Evolutionary conservation across 2,113 vertebrate species (phyloP).

Genomic region (Zootoca vivipara): DNA sequence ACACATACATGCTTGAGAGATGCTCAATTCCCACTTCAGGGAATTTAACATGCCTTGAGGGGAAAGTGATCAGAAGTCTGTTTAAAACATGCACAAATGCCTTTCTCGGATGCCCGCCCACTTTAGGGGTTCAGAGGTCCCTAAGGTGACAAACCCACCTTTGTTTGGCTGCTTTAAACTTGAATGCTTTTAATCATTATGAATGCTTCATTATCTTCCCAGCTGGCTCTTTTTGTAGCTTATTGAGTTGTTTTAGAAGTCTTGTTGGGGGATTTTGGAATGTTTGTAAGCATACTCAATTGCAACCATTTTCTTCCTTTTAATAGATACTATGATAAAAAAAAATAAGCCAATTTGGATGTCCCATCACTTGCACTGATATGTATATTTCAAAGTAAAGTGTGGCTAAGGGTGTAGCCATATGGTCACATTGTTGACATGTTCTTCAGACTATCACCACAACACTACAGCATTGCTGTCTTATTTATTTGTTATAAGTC

Average conservation of each 20-base stretch:
- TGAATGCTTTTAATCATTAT: background rate
- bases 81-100: background rate
- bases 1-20: no score
- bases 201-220: background rate
- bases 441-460: background rate
- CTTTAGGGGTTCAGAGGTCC: background rate
- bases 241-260: background rate
- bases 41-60: constrained; percentile 7
- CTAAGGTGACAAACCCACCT: background rate
- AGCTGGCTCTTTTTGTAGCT: constrained; percentile 31
- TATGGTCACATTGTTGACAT: background rate
- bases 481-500: background rate
- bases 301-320: constrained; percentile 20
- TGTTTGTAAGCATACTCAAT: background rate
- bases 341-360: background rate
- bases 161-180: background rate
- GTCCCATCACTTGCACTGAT: background rate
- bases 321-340: background rate
- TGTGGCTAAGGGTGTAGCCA: background rate
- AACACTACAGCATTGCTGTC: background rate
- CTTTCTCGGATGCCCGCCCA: background rate
- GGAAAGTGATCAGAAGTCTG: background rate
- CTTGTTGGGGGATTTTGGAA: background rate
- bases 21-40: background rate
- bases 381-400: background rate